Base-by-base conservation (phyloP, 2,113 vertebrate genomes). In the Labeo rohita region DNA sequence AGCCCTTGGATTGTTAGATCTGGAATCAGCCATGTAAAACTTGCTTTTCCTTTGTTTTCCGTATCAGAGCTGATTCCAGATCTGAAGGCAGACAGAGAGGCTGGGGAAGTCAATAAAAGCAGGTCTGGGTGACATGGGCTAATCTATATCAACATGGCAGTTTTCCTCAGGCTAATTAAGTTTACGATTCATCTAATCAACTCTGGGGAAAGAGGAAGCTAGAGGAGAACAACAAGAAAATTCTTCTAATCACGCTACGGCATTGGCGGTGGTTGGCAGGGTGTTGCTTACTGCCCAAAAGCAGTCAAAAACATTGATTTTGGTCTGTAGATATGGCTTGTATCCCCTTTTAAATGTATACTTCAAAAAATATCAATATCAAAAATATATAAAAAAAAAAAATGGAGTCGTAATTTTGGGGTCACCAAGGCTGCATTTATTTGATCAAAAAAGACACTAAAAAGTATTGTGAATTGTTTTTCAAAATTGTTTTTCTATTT, bases 81-180 rank as follows among this genome's bases (percentile, higher is more conserved):
- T 81, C 83, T 78, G 79, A 72, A 72, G 39, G 85, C 39, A 70
- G 49, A 61, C 21, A 52, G 16, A 59, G 68, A 54, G 59, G 85
- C 66, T 72, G 39, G 23, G 18, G 59, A 84, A 49, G 82, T 86
- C 87, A 84, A 88, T 88, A 88, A 80, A 84, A 77, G 68, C 61
- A 76, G 52, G 73, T 28, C 52, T 50, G 59, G 52, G 28, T 72
- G 84, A 28, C 65, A 77, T 16, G 49, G 34, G 47, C 59, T 87
- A 82, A 87, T 89, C 88, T 89, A 85, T 84, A 85, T 72, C 56
- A 87, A 87, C 61, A 82, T 45, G 43, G 54, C 59, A 36, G 76
- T 85, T 82, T 70, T 78, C 85, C 82, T 85, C 68, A n/a, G 78
- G 83, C 82, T 89, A 84, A 87, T 89, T 49, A 80, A 18, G n/a